phyloP scores from a whole-genome alignment of 2,888 invertebrate species.

The Acanthopleura granulata region DNA sequence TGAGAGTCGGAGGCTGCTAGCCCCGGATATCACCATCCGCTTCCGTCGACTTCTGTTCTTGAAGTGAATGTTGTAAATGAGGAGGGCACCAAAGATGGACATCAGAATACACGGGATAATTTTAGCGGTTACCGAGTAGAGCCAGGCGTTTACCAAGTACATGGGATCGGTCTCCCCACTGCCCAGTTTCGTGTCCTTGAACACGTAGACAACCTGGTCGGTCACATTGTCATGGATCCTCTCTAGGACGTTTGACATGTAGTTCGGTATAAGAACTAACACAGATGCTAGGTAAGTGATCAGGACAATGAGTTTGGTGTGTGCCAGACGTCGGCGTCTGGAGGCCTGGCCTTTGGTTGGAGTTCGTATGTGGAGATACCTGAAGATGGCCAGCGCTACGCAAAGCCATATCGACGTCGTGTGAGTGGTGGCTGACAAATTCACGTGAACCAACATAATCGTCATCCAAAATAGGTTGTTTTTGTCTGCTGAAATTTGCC shows the following conservation, averaged over 20 bases:
- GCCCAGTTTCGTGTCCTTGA: slow-evolving; percentile 47
- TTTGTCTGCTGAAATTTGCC: slow-evolving; percentile 43
- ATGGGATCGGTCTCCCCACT: slow-evolving; percentile 47
- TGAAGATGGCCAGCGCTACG: slow-evolving; percentile 91
- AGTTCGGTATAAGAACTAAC: slow-evolving; percentile 86
- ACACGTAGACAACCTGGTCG: slow-evolving; percentile 38
- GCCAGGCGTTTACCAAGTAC: slow-evolving; percentile 80
- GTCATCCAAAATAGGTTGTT: slow-evolving; percentile 67
- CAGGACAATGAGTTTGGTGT: slow-evolving; percentile 83
- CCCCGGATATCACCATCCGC: slow-evolving; percentile 52
- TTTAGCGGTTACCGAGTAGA: slow-evolving; percentile 93
- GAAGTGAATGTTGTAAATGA: slow-evolving; percentile 59
- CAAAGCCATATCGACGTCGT: slow-evolving; percentile 95
- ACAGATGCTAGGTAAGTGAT: slow-evolving; percentile 87
- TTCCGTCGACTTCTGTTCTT: slow-evolving; percentile 52
- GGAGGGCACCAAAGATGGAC: slow-evolving; percentile 75
- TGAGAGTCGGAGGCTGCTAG: slow-evolving; percentile 47
- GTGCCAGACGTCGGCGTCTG: slow-evolving; percentile 61
- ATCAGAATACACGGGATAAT: slow-evolving; percentile 89
- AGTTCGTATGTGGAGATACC: slow-evolving; percentile 78
- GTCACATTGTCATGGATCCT: slow-evolving; percentile 18
- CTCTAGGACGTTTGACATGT: slow-evolving; percentile 81
- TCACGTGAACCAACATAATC: slow-evolving; percentile 80
- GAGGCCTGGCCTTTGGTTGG: slow-evolving; percentile 80
- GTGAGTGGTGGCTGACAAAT: slow-evolving; percentile 89